Base-by-base conservation (phyloP, 2,797 vertebrate species). In the Chromis chromis region DNA sequence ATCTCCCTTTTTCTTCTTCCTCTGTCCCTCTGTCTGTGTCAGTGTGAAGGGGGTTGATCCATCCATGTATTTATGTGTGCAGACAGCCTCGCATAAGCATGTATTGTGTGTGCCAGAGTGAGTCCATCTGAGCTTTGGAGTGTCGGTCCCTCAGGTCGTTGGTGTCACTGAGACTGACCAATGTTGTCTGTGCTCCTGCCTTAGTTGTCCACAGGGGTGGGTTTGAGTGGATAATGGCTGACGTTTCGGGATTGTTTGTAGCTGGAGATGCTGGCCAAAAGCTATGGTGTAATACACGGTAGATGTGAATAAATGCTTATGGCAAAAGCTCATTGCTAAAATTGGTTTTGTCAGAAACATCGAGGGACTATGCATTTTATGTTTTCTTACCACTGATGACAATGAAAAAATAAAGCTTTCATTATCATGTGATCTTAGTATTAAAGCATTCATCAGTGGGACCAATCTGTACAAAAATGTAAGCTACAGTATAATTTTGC, bases 151-250 rank as follows among this genome's bases (percentile, higher is more conserved):
- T 56, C 28, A 56, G 74, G 73, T 55, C 2, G 8, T 27, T 65
- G 62, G 33, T 52, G 57, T 66, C 54, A 66, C 6, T 25, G 53
- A 68, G 21, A 54, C 74, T 53, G 46, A 76, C 39, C 1, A 3
- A 49, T 19, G 40, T n/a, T 62, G 74, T 78, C 48, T 81, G 50
- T 48, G 53, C 33, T 53, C 24, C 60, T 65, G 70, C 22, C 68
- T 54, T 19, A 28, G 16, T 70, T 1, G 12, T 81, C 42, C 54
- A 55, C 22, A 0, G 40, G 76, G 70, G 27, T 19, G 21, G 16
- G 48, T 73, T 73, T 66, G 66, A 73, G 60, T 71, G 42, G 71
- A 87, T 73, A 74, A 81, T 85, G 49, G 61, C 55, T 61, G 49
- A 60, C 1, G 3, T 67, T 82, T 57, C 57, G 28, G 64, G 66